Conservation (phyloP, 2,113 vertebrate genomes). For the Ia io region DNA sequence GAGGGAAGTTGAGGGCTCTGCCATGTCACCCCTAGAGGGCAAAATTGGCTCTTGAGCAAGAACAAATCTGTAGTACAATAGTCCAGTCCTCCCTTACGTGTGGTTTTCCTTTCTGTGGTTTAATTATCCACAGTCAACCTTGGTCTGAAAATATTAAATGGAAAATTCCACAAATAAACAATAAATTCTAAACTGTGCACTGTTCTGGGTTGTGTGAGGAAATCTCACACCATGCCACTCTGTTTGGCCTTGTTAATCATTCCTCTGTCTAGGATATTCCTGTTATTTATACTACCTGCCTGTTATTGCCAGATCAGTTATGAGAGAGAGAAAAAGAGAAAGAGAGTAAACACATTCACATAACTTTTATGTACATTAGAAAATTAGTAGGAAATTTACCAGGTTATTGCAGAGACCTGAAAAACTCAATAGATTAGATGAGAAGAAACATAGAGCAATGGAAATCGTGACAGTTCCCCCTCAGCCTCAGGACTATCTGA, state of each 20-base stretch:
- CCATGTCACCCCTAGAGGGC: neutral
- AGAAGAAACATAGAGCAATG: neutral
- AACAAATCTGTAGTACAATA: neutral
- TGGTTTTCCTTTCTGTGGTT: neutral
- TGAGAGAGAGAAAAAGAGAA: neutral
- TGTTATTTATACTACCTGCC: neutral
- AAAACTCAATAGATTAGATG: neutral
- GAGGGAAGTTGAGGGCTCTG: neutral
- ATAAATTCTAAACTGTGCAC: neutral
- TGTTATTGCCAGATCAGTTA: neutral
- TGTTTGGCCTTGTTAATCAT: neutral
- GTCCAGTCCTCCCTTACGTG: too few species aligned
- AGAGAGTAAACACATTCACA: neutral
- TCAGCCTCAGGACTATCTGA: neutral
- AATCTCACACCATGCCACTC: neutral
- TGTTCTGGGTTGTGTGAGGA: neutral
- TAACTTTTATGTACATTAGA: neutral
- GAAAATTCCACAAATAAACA: neutral
- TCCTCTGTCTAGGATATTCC: neutral
- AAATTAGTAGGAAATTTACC: neutral
- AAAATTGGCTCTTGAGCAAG: neutral
- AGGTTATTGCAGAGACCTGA: neutral
- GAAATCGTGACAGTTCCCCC: neutral
- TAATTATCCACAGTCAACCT: neutral
- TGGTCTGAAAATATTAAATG: neutral